Evolutionary conservation across 2,888 invertebrate species (phyloP), one percentile per base, ranked within the genome.

Genomic region (Dendrolimus houi): DNA sequence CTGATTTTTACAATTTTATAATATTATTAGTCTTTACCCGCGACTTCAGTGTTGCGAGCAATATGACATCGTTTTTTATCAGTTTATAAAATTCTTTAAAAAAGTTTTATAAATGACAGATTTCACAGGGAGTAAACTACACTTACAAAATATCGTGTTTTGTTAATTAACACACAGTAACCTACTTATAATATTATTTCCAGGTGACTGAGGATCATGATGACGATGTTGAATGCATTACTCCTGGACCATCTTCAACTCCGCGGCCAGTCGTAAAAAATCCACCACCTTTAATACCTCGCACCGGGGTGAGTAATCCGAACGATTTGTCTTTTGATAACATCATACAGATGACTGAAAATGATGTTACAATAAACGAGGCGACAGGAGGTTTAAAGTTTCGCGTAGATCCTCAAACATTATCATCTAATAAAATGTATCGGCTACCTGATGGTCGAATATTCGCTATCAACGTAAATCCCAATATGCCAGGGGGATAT

Each of bases 401-500:
- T 66, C 77, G 90, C 14, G 88, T 91, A 1, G 91, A 91, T 62
- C 91, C 91, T 1, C 90, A 91, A 70, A 91, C 91, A 0, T 70
- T 91, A 41, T 91, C 90, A 9, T 85, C 89, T 41, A 90, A 91
- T 61, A 91, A 91, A 71, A 91, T 91, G 91, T 91, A 91, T 67
- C 81, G 91, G 8, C 71, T 91, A 54, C 91, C 91, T 7, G 91
- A 91, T 65, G 91, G 91, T 0, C 81, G 91, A 13, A 83, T 91
- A 59, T 91, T 91, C 68, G 90, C 91, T 12, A 91, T 91, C 14
- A 91, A 90, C 63, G 71, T 85, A 12, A 91, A 91, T 63, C 85
- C 90, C 1, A 81, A 71, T 58, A 90, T 91, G 90, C 91, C 91
- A 1, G 91, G 91, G 3, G 91, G 91, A 8, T 91, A 91, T 69